Percentiles rank a stretch among this genome's conserved stretches.
Conservation (phyloP, 2,888 invertebrate genomes). For the Cryptocheilus praepositus region DNA sequence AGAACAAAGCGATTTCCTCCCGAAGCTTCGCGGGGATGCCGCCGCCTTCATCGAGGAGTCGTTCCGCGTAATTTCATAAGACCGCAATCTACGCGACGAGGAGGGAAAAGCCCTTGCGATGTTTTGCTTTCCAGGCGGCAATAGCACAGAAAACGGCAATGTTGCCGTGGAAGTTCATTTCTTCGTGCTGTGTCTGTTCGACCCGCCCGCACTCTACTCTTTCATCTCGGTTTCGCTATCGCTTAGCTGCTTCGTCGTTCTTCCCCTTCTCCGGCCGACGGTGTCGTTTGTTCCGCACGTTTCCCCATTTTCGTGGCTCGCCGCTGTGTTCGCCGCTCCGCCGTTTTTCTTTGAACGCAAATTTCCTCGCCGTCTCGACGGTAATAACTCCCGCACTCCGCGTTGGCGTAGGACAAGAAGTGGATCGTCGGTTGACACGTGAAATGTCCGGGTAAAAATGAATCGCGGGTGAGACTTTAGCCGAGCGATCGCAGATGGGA, state of each 20-base stretch:
- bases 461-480: no score
- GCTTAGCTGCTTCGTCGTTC: not conserved
- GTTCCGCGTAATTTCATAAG: constrained; percentile 46
- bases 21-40: constrained; percentile 17
- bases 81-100: constrained; percentile 42
- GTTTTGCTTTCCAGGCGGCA: constrained; percentile 35
- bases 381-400: not conserved
- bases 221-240: constrained; percentile 4
- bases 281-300: not conserved
- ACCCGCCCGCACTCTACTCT: constrained; percentile 18
- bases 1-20: constrained; percentile 16
- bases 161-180: constrained; percentile 38
- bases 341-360: not conserved
- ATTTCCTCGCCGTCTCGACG: constrained; percentile 7
- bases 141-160: constrained; percentile 32
- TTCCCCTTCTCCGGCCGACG: not conserved
- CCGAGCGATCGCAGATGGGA: no score
- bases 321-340: not conserved
- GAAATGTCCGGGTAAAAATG: no score
- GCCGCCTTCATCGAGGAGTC: constrained; percentile 15
- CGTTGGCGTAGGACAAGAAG: not conserved
- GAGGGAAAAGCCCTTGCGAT: constrained; percentile 33
- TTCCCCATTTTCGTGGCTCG: not conserved
- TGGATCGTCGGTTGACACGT: no score
- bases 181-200: constrained; percentile 29